Evolutionary conservation across 2,797 vertebrate genomes (phyloP).

Genomic region (Heliangelus exortis): DNA sequence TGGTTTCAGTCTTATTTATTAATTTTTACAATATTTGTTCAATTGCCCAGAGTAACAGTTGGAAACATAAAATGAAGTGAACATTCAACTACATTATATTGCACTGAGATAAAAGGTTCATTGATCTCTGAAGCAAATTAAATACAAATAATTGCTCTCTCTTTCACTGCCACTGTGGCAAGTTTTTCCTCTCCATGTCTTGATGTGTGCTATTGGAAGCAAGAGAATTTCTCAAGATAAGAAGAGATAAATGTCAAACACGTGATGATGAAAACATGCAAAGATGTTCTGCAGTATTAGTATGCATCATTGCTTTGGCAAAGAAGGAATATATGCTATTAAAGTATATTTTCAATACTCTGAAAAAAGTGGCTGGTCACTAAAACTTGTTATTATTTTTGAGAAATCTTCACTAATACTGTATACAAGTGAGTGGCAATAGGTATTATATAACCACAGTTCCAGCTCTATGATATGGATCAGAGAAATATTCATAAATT

Average conservation of each 20-base stretch:
- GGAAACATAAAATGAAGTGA: neutral
- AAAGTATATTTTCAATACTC: neutral
- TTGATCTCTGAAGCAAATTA: conserved; percentile 13
- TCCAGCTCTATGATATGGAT: neutral
- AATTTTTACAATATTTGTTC: neutral
- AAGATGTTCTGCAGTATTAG: neutral
- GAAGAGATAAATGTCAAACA: conserved; percentile 1
- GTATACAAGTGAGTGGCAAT: neutral
- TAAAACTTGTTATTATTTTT: neutral
- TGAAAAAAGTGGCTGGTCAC: neutral
- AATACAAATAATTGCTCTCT: neutral
- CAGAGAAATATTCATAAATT: neutral
- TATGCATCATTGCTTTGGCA: neutral
- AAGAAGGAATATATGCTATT: neutral
- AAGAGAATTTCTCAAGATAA: neutral
- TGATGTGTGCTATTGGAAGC: neutral
- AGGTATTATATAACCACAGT: neutral
- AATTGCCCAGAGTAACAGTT: neutral
- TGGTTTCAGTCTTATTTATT: neutral
- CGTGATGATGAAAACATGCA: neutral
- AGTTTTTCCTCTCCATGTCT: neutral
- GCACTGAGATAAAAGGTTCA: neutral
- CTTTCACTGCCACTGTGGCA: neutral
- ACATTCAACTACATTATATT: neutral
- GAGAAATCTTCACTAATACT: neutral